These are phyloP conservation scores for Chalcis sispes DNA, from an alignment of 2,888 invertebrate genomes.

Conservation along the genomic window DNA sequence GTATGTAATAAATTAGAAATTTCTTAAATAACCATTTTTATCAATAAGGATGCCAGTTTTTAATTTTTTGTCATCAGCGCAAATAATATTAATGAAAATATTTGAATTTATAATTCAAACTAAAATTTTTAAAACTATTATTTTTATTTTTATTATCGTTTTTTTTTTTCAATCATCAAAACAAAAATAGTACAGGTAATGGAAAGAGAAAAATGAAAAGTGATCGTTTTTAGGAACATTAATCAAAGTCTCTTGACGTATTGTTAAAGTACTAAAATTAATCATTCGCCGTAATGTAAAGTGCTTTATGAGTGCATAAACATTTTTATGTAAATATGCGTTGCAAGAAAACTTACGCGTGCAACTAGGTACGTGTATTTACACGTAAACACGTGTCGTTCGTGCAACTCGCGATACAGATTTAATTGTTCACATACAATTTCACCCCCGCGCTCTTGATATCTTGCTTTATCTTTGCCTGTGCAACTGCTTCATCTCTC, in stretches of 20 bases:
- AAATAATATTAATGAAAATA: no score
- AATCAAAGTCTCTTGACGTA: slow-evolving; percentile 16
- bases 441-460: slow-evolving; percentile 57
- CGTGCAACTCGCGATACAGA: slow-evolving; percentile 52
- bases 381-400: background rate
- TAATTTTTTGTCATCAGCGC: no score
- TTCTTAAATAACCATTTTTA: no score
- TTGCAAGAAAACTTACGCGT: no score
- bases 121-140: background rate
- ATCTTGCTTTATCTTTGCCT: slow-evolving; percentile 44
- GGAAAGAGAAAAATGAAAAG: background rate
- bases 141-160: background rate
- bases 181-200: background rate
- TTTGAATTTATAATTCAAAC: no score
- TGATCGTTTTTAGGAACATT: background rate
- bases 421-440: slow-evolving; percentile 64
- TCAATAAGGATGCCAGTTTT: background rate
- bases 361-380: no score
- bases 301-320: slow-evolving; percentile 33
- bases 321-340: no score
- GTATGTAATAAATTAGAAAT: no score
- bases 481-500: slow-evolving; percentile 27
- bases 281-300: slow-evolving; percentile 31
- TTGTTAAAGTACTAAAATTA: slow-evolving; percentile 17
- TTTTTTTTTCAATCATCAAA: background rate